These are phyloP conservation scores for Cepaea nemoralis DNA, from an alignment of 1,140 invertebrate genomes.

Conservation along the genomic window DNA sequence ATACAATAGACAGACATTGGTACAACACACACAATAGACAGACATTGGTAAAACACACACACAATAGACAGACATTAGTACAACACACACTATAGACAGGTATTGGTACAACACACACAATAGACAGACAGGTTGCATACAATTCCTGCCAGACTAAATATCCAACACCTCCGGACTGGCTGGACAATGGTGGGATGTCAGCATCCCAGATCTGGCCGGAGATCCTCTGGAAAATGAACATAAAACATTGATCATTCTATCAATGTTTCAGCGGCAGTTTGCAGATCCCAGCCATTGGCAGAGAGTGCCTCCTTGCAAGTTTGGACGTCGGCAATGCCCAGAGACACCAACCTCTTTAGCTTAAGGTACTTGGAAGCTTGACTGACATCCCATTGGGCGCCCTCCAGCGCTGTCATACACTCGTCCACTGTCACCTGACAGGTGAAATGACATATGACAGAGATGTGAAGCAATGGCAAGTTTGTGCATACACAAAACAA, in stretches of 20 bases:
- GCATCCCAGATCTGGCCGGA: conserved; percentile 36
- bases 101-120: too few species aligned
- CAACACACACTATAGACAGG: too few species aligned
- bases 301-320: conserved; percentile 69
- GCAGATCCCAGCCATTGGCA: conserved; percentile 69
- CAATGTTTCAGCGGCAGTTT: conserved; percentile 70
- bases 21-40: too few species aligned
- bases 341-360: conserved; percentile 76
- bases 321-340: conserved; percentile 63
- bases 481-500: too few species aligned
- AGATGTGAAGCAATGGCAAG: too few species aligned
- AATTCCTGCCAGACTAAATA: too few species aligned
- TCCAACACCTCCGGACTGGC: conserved; percentile 61
- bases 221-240: conserved; percentile 29
- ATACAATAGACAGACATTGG: too few species aligned
- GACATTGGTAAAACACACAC: too few species aligned
- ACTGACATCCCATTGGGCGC: conserved; percentile 89
- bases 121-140: too few species aligned
- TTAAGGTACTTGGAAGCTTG: conserved; percentile 88
- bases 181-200: conserved; percentile 23
- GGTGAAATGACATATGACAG: too few species aligned
- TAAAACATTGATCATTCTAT: conserved; percentile 42
- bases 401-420: conserved; percentile 84
- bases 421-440: conserved; percentile 82
- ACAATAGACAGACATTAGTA: too few species aligned